These are phyloP conservation scores for Dendroctonus ponderosae DNA, from an alignment of 1,140 invertebrate species.

Conservation along the genomic window DNA sequence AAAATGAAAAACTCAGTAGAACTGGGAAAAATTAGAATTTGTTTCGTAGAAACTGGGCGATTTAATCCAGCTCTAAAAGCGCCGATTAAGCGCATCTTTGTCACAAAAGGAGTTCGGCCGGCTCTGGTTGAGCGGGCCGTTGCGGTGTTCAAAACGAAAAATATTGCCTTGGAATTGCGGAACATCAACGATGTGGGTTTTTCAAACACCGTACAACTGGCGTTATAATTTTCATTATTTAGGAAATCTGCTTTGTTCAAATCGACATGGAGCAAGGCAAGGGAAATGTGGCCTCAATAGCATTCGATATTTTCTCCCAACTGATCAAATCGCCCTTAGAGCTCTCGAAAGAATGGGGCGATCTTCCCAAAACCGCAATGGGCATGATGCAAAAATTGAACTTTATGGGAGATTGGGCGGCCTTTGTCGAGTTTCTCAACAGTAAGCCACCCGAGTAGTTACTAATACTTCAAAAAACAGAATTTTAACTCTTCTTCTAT, in stretches of 20 bases:
- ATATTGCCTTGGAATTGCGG: conserved; percentile 54
- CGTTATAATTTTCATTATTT: conserved; percentile 9
- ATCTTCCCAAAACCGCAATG: conserved; percentile 53
- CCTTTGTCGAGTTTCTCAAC: conserved; percentile 56
- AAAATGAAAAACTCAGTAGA: neutral
- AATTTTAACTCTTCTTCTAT: no score
- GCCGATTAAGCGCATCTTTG: conserved; percentile 53
- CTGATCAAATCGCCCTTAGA: conserved; percentile 53
- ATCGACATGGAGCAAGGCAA: conserved; percentile 52
- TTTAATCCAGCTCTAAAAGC: conserved; percentile 49
- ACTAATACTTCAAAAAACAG: no score
- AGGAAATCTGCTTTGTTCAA: conserved; percentile 48
- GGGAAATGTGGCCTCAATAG: conserved; percentile 50
- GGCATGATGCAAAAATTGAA: conserved; percentile 53
- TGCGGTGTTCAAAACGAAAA: conserved; percentile 55
- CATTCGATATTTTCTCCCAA: conserved; percentile 53
- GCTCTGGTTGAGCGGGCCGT: conserved; percentile 56
- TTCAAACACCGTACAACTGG: neutral
- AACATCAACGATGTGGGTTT: conserved; percentile 53
- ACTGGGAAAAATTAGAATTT: conserved; percentile 16
- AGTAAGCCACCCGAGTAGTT: conserved; percentile 45
- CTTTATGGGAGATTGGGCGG: conserved; percentile 58
- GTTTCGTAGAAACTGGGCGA: conserved; percentile 55
- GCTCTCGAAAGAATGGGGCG: conserved; percentile 56
- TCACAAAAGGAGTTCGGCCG: conserved; percentile 54